These are phyloP conservation scores for Aphidoletes aphidimyza DNA, from an alignment of 2,888 invertebrate genomes.

Conservation along the genomic window DNA sequence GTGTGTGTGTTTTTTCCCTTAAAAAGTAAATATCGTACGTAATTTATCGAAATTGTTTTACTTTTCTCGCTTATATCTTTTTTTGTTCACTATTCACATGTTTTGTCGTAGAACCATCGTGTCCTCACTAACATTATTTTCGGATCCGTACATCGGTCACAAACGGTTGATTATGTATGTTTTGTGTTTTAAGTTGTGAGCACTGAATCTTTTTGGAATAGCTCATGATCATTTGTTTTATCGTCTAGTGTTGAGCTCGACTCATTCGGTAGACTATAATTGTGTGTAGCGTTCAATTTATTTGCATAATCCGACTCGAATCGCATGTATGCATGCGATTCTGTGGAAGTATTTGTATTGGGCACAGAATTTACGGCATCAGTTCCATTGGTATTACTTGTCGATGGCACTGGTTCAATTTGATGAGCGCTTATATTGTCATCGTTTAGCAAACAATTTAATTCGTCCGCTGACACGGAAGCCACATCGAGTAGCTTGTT, in stretches of 20 bases:
- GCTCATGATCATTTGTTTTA: slow-evolving; percentile 6
- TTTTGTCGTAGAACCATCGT: not conserved
- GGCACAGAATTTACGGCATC: not conserved
- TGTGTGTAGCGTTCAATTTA: slow-evolving; percentile 8
- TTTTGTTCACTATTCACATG: slow-evolving; percentile 2
- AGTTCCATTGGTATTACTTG: not conserved
- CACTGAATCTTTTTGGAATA: slow-evolving; percentile 49
- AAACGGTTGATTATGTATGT: slow-evolving; percentile 7
- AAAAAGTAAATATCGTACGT: not conserved
- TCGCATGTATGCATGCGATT: not conserved
- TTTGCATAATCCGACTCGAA: slow-evolving; percentile 40
- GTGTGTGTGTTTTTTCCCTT: too few species aligned
- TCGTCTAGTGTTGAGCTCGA: not conserved
- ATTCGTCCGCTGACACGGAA: not conserved
- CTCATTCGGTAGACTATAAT: not conserved
- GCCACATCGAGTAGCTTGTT: not conserved
- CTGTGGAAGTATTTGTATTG: not conserved
- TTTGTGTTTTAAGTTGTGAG: not conserved
- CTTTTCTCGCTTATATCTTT: not conserved
- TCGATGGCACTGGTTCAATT: slow-evolving; percentile 10
- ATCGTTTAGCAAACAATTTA: slow-evolving; percentile 17
- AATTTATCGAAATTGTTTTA: not conserved
- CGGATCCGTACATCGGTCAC: not conserved
- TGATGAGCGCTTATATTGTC: not conserved
- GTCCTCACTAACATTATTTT: not conserved